Conservation (phyloP, 1,140 invertebrate genomes). For the Arctopsyche grandis region DNA sequence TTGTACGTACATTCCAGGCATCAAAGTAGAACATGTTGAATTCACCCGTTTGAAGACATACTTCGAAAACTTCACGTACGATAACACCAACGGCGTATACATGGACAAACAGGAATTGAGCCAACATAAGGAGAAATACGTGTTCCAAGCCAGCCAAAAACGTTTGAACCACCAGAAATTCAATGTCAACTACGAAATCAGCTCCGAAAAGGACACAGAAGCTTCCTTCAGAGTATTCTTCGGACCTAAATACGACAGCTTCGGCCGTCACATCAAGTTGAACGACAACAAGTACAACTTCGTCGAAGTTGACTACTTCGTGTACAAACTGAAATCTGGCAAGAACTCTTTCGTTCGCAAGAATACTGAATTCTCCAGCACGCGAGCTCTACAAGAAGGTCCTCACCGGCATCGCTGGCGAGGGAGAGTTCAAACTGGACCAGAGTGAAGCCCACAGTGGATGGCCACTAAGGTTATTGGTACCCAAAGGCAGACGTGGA, state of each 20-base stretch:
- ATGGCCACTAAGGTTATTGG: conserved; percentile 69
- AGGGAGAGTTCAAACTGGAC: conserved; percentile 64
- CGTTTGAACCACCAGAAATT: conserved; percentile 57
- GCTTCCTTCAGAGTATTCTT: conserved; percentile 57
- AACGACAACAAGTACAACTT: conserved; percentile 71
- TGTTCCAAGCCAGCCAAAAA: conserved; percentile 60
- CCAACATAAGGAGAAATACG: conserved; percentile 61
- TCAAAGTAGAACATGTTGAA: conserved; percentile 71
- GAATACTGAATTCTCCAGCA: conserved; percentile 64
- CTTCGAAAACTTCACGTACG: conserved; percentile 76
- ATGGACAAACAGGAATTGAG: conserved; percentile 57
- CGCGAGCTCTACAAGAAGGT: conserved; percentile 64
- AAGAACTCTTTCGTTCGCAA: conserved; percentile 70
- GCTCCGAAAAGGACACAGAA: conserved; percentile 42
- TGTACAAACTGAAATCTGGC: conserved; percentile 70
- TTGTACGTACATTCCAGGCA: conserved; percentile 69
- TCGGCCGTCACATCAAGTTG: conserved; percentile 67
- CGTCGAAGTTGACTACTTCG: conserved; percentile 75
- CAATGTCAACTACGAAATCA: conserved; percentile 53
- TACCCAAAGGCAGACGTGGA: conserved; percentile 69
- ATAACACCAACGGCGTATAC: conserved; percentile 73
- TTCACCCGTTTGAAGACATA: conserved; percentile 76
- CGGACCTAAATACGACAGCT: conserved; percentile 60
- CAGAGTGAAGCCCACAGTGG: conserved; percentile 66
- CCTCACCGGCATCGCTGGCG: conserved; percentile 61